phyloP scores from a whole-genome alignment of 2,797 vertebrate genomes.

The Epinephelus malabaricus region DNA sequence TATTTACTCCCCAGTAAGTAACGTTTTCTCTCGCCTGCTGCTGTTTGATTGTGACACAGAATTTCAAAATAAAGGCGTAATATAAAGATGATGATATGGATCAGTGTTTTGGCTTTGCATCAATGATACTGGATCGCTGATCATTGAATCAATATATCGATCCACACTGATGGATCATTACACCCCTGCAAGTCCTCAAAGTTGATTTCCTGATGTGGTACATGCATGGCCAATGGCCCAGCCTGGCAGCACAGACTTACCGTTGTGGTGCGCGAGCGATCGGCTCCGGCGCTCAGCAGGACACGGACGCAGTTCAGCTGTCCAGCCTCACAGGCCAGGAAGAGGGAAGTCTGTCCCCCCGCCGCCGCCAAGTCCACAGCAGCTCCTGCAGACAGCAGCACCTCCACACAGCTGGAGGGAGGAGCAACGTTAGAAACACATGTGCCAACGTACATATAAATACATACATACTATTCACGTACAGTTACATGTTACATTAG shows the following conservation, averaged over 20 bases:
- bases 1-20: no score
- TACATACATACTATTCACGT: not conserved
- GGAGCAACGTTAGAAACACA: not conserved
- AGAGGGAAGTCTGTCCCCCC: conserved; percentile 91
- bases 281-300: conserved; percentile 89
- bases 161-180: no score
- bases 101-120: no score
- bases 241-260: conserved; percentile 81
- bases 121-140: no score
- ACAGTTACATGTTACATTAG: not conserved
- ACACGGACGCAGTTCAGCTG: conserved; percentile 87
- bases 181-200: not conserved
- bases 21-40: no score
- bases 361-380: conserved; percentile 88
- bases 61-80: no score
- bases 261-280: conserved; percentile 85
- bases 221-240: not conserved
- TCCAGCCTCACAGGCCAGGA: conserved; percentile 92
- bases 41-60: no score
- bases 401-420: conserved; percentile 89
- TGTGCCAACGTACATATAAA: not conserved
- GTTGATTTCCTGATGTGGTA: accelerated
- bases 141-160: no score
- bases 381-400: conserved; percentile 89
- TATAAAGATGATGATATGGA: no score